A percentile compares a stretch with the other conserved stretches of the same genome.
phyloP scores from a whole-genome alignment of 1,140 invertebrate genomes.

The Drosophila repleta region DNA sequence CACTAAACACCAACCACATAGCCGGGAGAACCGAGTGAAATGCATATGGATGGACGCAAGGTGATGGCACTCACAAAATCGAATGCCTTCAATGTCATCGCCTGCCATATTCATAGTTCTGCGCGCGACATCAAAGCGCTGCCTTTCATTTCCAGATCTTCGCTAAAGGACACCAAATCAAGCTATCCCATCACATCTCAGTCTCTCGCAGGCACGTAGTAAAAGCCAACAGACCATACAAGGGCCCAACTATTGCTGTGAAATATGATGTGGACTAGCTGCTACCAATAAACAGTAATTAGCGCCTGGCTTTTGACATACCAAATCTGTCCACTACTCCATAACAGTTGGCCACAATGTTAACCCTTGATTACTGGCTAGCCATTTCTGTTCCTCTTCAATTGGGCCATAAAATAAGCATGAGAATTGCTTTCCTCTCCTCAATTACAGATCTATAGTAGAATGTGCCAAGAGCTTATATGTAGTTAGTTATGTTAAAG shows the following conservation, averaged over 20 bases:
- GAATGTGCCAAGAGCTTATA: too few relatives aligned
- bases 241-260: constrained; percentile 72
- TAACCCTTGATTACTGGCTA: constrained; percentile 23
- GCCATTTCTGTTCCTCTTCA: not conserved
- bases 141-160: constrained; percentile 64
- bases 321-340: constrained; percentile 48
- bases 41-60: constrained; percentile 61
- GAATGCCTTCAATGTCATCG: constrained; percentile 46
- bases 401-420: not conserved
- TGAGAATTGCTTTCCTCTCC: not conserved
- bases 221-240: constrained; percentile 73
- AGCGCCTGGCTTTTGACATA: constrained; percentile 50
- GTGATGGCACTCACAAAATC: constrained; percentile 31
- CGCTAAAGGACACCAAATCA: constrained; percentile 69
- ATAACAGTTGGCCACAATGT: constrained; percentile 37
- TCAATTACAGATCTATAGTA: too few relatives aligned
- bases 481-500: not conserved
- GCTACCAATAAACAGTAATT: constrained; percentile 64
- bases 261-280: constrained; percentile 69
- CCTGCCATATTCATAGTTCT: constrained; percentile 61
- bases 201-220: constrained; percentile 50
- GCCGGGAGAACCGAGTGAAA: constrained; percentile 49
- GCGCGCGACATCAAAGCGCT: constrained; percentile 68
- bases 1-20: constrained; percentile 4
- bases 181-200: constrained; percentile 62